Conservation (phyloP, 2,888 invertebrate genomes). For the Caradrina clavipalpis region DNA sequence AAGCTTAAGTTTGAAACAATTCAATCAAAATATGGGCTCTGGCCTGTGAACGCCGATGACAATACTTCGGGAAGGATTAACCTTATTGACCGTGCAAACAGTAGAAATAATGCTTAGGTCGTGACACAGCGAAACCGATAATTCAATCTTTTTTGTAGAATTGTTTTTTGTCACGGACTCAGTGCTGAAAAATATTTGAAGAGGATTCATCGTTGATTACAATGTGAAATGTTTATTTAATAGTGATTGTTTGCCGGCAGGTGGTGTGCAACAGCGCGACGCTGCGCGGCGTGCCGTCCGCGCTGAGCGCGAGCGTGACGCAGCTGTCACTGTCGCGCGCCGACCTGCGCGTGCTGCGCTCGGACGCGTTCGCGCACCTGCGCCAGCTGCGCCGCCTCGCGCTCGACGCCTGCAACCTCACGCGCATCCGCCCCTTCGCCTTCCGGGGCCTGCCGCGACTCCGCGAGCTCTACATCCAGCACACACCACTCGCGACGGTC, state of each 20-base stretch:
- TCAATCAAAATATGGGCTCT: constrained; percentile 84
- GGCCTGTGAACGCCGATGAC: constrained; percentile 72
- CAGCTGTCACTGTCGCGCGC: constrained; percentile 97
- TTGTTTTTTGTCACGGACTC: constrained; percentile 58
- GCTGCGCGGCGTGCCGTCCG: constrained; percentile 94
- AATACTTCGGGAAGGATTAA: constrained; percentile 84
- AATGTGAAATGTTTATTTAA: constrained; percentile 49
- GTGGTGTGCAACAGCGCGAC: constrained; percentile 97
- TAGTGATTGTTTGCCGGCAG: constrained; percentile 87
- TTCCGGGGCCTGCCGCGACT: constrained; percentile 96
- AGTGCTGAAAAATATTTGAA: constrained; percentile 58
- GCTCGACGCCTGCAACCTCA: constrained; percentile 96
- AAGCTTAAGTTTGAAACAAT: constrained; percentile 86
- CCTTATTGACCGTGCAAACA: constrained; percentile 84
- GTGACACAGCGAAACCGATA: constrained; percentile 73
- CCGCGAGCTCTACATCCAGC: constrained; percentile 95
- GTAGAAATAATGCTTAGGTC: constrained; percentile 74
- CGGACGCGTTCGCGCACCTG: constrained; percentile 96
- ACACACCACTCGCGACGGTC: constrained; percentile 95
- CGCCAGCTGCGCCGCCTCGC: constrained; percentile 95
- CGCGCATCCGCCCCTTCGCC: constrained; percentile 95
- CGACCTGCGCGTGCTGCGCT: constrained; percentile 95
- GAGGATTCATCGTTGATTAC: constrained; percentile 61
- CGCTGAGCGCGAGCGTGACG: constrained; percentile 94
- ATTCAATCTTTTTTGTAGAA: constrained; percentile 67